These are phyloP conservation scores for Triplophysa siluroides DNA, from an alignment of 2,113 vertebrate species.

Conservation along the genomic window DNA sequence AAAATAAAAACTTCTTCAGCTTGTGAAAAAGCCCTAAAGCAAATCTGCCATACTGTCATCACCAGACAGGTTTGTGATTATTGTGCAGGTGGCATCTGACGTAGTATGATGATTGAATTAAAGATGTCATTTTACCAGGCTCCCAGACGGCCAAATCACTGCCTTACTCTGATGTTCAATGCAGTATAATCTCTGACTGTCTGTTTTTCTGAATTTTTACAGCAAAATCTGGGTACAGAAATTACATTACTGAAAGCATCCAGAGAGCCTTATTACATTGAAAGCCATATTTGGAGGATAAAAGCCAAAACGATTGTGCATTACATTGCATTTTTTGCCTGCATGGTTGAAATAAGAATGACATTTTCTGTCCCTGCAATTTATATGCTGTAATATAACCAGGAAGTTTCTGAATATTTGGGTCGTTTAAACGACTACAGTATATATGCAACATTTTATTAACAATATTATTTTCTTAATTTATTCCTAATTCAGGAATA, in stretches of 20 bases:
- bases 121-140: conserved; percentile 1
- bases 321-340: background rate
- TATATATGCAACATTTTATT: too few relatives aligned
- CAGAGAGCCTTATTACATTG: background rate
- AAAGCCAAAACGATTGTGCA: background rate
- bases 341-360: background rate
- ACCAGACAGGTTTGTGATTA: background rate
- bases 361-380: background rate
- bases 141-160: conserved; percentile 5
- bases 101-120: background rate
- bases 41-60: background rate
- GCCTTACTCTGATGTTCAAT: background rate
- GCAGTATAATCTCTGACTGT: background rate
- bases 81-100: conserved; percentile 12
- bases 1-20: too few relatives aligned
- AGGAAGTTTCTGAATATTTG: background rate
- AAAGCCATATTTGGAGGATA: background rate
- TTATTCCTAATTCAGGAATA: too few relatives aligned
- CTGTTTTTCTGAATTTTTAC: background rate
- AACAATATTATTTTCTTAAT: too few relatives aligned
- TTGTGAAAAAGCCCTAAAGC: conserved; percentile 12
- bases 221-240: background rate
- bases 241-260: background rate
- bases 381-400: background rate
- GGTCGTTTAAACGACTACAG: too few relatives aligned